Conservation (phyloP, 2,113 vertebrate species). For the Acanthisitta chloris region DNA sequence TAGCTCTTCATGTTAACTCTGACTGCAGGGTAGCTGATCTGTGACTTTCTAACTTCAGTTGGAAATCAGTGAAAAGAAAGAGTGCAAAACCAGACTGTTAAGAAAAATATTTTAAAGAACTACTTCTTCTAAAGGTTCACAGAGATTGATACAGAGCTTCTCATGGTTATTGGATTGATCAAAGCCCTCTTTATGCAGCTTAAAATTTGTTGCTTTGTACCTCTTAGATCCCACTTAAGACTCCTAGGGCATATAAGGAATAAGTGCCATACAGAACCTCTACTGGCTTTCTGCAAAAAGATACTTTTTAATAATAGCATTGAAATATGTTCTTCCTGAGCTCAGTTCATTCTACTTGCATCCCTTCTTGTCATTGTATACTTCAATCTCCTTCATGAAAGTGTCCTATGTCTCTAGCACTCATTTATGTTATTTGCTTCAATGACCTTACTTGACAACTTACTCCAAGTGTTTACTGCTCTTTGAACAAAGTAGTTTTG, state of each 20-base stretch:
- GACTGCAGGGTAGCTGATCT: fast-evolving
- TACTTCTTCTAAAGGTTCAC: not conserved
- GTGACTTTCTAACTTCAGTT: not conserved
- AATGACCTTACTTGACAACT: conserved; percentile 63
- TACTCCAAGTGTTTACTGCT: conserved; percentile 66
- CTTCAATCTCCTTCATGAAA: conserved; percentile 53
- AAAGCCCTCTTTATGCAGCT: not conserved
- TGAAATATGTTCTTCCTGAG: conserved; percentile 1
- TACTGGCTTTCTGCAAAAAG: not conserved
- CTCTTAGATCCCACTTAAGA: not conserved
- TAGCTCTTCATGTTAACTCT: not conserved
- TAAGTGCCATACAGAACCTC: not conserved
- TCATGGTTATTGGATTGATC: not conserved
- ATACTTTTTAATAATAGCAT: not conserved
- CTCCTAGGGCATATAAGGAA: not conserved
- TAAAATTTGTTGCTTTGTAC: not conserved
- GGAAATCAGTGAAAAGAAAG: not conserved
- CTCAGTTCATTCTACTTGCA: not conserved
- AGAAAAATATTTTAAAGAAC: not conserved
- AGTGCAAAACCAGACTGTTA: fast-evolving
- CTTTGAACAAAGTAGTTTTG: conserved; percentile 63
- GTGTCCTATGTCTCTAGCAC: not conserved
- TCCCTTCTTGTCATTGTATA: conserved; percentile 2
- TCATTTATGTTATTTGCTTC: conserved; percentile 52
- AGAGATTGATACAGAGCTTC: not conserved